Conservation (phyloP, 2,113 vertebrate genomes). For the Stigmatopora nigra region DNA sequence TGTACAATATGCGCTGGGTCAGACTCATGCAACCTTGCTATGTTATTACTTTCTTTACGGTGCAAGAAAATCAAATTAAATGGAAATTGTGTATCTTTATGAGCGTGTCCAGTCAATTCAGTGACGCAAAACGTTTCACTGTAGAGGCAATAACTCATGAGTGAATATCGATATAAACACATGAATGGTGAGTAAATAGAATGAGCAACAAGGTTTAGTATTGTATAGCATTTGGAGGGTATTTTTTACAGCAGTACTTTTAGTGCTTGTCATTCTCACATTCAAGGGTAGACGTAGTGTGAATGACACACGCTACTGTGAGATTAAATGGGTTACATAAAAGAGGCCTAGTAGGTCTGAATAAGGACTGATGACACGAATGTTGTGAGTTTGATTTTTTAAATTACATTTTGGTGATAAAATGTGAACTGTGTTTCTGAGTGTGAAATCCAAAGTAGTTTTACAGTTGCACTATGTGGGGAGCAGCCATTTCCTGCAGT, state of each 20-base stretch:
- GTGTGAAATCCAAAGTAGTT: constrained; percentile 2
- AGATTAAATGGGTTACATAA: constrained; percentile 44
- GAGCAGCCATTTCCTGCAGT: neutral
- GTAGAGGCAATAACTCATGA: neutral
- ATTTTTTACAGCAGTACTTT: neutral
- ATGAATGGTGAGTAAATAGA: neutral
- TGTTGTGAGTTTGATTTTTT: constrained; percentile 13
- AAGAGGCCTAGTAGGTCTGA: constrained; percentile 10
- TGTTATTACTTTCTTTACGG: neutral
- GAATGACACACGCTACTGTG: constrained; percentile 29
- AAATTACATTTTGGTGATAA: constrained; percentile 12
- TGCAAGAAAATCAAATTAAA: neutral
- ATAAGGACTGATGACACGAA: constrained; percentile 21
- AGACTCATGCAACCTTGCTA: neutral
- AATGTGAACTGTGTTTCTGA: neutral
- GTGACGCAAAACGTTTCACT: neutral
- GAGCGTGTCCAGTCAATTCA: neutral
- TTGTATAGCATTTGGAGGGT: too few relatives aligned
- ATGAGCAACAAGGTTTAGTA: too few relatives aligned
- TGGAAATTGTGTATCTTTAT: neutral
- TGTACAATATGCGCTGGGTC: constrained; percentile 19
- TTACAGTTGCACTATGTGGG: neutral
- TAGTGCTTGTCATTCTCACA: neutral
- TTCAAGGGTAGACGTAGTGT: constrained; percentile 18
- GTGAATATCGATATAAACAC: neutral